Percentiles rank a stretch among this genome's conserved stretches.
Evolutionary conservation across 2,797 vertebrate species (phyloP).

Genomic region (Coregonus ussuriensis): DNA sequence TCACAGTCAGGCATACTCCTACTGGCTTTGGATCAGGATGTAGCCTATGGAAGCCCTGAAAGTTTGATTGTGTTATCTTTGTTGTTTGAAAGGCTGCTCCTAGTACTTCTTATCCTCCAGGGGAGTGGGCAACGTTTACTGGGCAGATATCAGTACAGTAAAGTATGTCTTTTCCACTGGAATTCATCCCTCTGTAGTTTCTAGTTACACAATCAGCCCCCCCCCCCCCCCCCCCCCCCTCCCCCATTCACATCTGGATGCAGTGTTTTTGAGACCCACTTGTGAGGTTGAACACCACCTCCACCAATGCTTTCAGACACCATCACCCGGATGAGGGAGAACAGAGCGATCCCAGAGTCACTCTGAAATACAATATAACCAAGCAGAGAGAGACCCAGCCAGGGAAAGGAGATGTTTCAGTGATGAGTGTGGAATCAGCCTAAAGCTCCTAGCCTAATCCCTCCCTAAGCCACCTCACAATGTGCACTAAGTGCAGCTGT

Average conservation of each 20-base stretch:
- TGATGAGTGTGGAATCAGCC: conserved; percentile 57
- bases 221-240: too few relatives aligned
- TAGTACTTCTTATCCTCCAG: neutral
- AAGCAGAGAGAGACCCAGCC: neutral
- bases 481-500: conserved; percentile 63
- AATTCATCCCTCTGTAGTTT: neutral
- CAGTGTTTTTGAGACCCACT: neutral
- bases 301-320: conserved; percentile 1
- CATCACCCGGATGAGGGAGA: neutral
- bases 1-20: neutral
- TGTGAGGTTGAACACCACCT: neutral
- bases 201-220: neutral
- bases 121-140: too few relatives aligned
- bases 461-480: conserved; percentile 66
- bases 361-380: neutral
- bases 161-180: neutral
- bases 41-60: neutral
- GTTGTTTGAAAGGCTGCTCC: neutral
- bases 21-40: neutral
- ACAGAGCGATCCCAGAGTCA: neutral
- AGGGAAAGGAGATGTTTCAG: conserved; percentile 32
- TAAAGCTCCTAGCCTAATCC: conserved; percentile 69
- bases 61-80: neutral
- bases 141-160: too few relatives aligned
- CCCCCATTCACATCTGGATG: neutral